Percentiles rank a stretch among this genome's conserved stretches.
These are phyloP conservation scores for Microtus ochrogaster DNA, from an alignment of 2,113 vertebrate species.

Conservation along the genomic window DNA sequence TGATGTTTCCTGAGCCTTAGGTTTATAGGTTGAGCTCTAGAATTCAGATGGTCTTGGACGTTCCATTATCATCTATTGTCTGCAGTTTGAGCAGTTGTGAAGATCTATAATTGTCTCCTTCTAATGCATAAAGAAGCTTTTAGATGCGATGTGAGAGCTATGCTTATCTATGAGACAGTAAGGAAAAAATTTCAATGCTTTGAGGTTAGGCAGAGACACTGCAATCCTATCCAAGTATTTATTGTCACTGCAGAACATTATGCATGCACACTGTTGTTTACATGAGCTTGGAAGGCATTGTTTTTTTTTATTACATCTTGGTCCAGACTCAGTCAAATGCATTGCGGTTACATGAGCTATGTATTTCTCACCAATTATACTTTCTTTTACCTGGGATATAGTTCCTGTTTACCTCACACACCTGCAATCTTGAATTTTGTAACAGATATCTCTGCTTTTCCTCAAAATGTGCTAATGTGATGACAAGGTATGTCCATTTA, in stretches of 20 bases:
- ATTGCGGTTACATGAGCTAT: rapidly evolving
- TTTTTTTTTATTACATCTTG: not conserved
- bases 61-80: not conserved
- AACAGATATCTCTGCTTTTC: not conserved
- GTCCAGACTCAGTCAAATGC: not conserved
- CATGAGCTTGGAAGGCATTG: not conserved
- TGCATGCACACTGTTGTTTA: not conserved
- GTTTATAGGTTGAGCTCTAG: not conserved
- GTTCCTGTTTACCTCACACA: not conserved
- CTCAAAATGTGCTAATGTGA: not conserved
- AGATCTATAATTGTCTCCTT: not conserved
- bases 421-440: not conserved
- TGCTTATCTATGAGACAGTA: not conserved
- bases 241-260: rapidly evolving
- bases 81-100: not conserved
- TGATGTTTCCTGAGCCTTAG: not conserved
- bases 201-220: not conserved
- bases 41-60: not conserved
- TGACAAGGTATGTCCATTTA: not conserved
- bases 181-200: not conserved
- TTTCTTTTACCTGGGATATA: not conserved
- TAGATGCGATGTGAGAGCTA: not conserved
- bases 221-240: not conserved
- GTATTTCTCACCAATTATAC: not conserved
- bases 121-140: not conserved